Percentiles rank a stretch among this genome's conserved stretches.
Conservation (phyloP, 2,888 invertebrate genomes). For the Pilophorus perplexus region DNA sequence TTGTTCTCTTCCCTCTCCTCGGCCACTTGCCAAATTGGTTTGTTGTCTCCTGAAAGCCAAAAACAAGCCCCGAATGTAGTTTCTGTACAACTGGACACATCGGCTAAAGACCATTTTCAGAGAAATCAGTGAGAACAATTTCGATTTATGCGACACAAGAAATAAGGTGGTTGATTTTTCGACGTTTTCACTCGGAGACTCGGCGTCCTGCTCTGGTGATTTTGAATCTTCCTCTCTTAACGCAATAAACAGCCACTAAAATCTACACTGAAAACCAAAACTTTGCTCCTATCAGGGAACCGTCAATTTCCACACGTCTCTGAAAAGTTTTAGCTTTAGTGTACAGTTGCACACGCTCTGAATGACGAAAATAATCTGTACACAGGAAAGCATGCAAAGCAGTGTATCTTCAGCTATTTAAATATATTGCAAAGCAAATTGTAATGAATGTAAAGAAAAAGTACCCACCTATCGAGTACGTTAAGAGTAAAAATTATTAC, state of each 20-base stretch:
- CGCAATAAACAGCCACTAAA: neutral
- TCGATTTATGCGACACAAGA: neutral
- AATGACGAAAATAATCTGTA: slow-evolving; percentile 36
- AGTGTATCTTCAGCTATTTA: too few relatives aligned
- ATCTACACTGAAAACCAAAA: neutral
- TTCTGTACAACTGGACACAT: slow-evolving; percentile 45
- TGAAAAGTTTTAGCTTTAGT: slow-evolving; percentile 44
- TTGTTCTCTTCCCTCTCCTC: slow-evolving; percentile 98
- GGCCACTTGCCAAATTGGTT: slow-evolving; percentile 96
- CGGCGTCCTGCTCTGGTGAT: too few relatives aligned
- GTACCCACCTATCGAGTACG: too few relatives aligned
- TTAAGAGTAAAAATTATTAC: too few relatives aligned
- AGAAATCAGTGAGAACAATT: slow-evolving; percentile 9
- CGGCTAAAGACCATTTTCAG: slow-evolving; percentile 32
- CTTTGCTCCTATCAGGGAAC: too few relatives aligned
- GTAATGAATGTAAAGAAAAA: too few relatives aligned
- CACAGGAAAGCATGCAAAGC: slow-evolving; percentile 44
- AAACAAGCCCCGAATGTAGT: slow-evolving; percentile 12
- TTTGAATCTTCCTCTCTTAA: neutral
- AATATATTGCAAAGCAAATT: too few relatives aligned
- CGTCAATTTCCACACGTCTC: slow-evolving; percentile 44
- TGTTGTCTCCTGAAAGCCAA: slow-evolving; percentile 71
- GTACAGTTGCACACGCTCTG: slow-evolving; percentile 46
- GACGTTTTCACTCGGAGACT: too few relatives aligned
- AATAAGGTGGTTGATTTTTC: too few relatives aligned